Evolutionary conservation across 2,888 invertebrate genomes (phyloP).

Genomic region (Brassicogethes aeneus): DNA sequence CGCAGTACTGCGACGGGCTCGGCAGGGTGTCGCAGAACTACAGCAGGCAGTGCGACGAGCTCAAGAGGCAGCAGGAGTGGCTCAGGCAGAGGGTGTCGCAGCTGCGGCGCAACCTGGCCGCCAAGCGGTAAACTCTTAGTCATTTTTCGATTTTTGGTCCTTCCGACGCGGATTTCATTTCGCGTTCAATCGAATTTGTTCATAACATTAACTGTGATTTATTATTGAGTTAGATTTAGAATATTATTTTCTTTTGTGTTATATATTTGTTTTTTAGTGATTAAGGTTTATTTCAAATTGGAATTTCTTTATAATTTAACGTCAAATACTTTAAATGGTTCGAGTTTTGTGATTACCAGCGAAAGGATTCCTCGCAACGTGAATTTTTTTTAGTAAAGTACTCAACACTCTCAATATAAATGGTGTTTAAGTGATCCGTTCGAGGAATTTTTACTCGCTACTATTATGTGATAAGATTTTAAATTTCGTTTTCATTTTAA

Average conservation of each 20-base stretch:
- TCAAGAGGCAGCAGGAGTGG: conserved; percentile 54
- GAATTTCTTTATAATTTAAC: not conserved
- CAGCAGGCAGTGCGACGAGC: conserved; percentile 48
- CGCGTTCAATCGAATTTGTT: conserved; percentile 1
- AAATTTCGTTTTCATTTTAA: conserved; percentile 13
- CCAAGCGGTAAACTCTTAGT: conserved; percentile 35
- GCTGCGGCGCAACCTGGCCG: conserved; percentile 47
- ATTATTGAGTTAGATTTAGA: conserved; percentile 3
- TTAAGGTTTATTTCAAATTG: not conserved
- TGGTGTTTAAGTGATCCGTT: too few relatives aligned
- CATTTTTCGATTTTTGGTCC: conserved; percentile 3
- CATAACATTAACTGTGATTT: conserved; percentile 25
- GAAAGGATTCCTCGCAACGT: too few relatives aligned
- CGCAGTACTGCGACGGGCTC: conserved; percentile 57
- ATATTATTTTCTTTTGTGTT: conserved; percentile 2
- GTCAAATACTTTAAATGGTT: conserved; percentile 1
- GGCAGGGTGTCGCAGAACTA: conserved; percentile 42
- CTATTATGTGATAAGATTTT: not conserved
- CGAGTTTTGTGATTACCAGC: conserved; percentile 1
- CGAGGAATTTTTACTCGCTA: too few relatives aligned
- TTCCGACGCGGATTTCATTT: not conserved
- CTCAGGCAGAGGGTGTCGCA: conserved; percentile 53
- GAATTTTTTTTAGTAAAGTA: too few relatives aligned
- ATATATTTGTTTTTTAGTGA: conserved; percentile 3
- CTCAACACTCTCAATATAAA: too few relatives aligned